phyloP scores from a whole-genome alignment of 1,140 invertebrate species.

The Steinernema khuongi region DNA sequence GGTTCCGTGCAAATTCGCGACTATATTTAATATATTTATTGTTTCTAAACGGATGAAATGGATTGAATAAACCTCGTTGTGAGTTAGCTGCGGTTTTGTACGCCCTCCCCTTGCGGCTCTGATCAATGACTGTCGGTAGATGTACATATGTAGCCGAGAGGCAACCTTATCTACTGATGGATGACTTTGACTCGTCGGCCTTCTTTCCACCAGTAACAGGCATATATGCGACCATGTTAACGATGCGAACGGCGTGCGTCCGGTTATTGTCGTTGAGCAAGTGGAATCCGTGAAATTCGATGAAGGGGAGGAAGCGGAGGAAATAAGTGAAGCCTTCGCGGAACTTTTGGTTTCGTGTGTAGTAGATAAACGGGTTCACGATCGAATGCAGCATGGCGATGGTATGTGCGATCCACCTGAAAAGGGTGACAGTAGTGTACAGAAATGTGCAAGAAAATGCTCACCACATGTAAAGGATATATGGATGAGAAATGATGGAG shows the following conservation, averaged over 20 bases:
- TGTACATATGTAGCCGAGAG: no score
- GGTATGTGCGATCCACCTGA: slow-evolving; percentile 50
- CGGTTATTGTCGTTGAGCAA: slow-evolving; percentile 29
- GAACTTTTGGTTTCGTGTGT: slow-evolving; percentile 47
- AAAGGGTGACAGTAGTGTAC: not conserved
- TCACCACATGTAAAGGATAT: slow-evolving; percentile 56
- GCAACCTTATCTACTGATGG: not conserved
- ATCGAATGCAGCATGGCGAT: slow-evolving; percentile 57
- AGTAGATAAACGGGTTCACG: slow-evolving; percentile 58
- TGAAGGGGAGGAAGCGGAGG: slow-evolving; percentile 46
- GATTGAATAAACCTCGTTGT: not conserved
- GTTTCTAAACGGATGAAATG: not conserved
- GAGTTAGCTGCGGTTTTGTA: no score
- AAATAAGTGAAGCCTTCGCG: slow-evolving; percentile 54
- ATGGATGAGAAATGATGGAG: slow-evolving; percentile 46
- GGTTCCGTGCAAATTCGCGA: no score
- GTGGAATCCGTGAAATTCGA: slow-evolving; percentile 38
- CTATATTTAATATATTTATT: not conserved
- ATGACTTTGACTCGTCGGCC: not conserved
- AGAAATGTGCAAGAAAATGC: not conserved
- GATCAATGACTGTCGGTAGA: no score
- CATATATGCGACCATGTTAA: slow-evolving; percentile 7
- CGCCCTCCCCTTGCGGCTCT: no score
- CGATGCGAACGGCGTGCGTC: not conserved
- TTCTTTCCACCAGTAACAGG: slow-evolving; percentile 2